phyloP scores from a whole-genome alignment of 2,113 vertebrate genomes.

The Pseudorectes ferrugineus region DNA sequence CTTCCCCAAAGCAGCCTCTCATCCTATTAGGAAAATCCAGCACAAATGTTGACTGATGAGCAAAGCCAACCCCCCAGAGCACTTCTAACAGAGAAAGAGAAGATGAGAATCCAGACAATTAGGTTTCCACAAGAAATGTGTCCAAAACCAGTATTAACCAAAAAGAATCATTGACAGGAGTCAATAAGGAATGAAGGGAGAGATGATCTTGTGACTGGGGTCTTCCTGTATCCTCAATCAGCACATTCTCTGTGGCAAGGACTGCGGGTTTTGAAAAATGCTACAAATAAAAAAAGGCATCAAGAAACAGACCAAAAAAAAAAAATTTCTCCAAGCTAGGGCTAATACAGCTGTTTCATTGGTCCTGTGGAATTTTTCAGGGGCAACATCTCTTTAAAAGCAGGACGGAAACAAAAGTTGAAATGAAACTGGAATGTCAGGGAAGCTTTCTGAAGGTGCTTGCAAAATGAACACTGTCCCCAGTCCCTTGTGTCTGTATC shows the following conservation, averaged over 20 bases:
- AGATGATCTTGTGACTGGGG: neutral
- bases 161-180: neutral
- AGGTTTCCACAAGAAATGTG: neutral
- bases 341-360: neutral
- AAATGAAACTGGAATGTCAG: neutral
- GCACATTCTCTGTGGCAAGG: neutral
- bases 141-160: neutral
- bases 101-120: neutral
- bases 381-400: neutral
- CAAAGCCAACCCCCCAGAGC: neutral
- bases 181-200: neutral
- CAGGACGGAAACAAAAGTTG: neutral
- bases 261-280: neutral
- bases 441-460: neutral
- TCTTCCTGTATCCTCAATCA: neutral
- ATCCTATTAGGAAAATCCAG: neutral
- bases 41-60: neutral
- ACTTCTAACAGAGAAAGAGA: neutral
- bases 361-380: neutral
- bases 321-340: neutral
- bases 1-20: neutral
- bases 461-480: neutral
- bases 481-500: neutral
- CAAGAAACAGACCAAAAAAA: neutral
- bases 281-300: neutral